Evolutionary conservation across 2,797 vertebrate species (phyloP).

Genomic region (Amblyraja radiata): DNA sequence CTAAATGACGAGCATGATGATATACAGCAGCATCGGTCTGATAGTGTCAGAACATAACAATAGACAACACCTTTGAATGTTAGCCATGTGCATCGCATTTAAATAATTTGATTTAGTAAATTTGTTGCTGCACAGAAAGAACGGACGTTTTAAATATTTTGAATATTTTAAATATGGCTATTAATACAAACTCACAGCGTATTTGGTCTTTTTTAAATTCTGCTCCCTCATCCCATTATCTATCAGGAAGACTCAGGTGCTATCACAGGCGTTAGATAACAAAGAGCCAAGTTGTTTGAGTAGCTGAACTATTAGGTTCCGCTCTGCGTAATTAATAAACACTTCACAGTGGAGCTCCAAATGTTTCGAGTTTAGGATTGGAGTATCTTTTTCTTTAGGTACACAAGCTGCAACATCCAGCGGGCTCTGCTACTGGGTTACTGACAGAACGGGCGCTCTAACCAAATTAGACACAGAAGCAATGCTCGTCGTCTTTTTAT

Average conservation of each 20-base stretch:
- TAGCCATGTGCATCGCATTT: not conserved
- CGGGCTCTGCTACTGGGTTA: not conserved
- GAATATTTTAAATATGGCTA: not conserved
- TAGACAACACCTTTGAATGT: slow-evolving; percentile 2
- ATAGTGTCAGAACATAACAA: not conserved
- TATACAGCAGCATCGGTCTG: not conserved
- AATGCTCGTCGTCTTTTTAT: not conserved
- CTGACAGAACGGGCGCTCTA: not conserved
- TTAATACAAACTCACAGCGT: not conserved
- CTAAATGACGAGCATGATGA: not conserved
- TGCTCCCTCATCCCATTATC: not conserved
- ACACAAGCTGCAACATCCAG: not conserved
- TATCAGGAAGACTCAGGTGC: not conserved
- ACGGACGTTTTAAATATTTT: not conserved
- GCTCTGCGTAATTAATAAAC: not conserved
- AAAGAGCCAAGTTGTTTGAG: slow-evolving; percentile 20
- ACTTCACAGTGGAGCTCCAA: not conserved
- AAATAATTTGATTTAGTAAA: slow-evolving; percentile 11
- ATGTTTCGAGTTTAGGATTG: not conserved
- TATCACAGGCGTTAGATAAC: not conserved
- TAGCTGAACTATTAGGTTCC: not conserved
- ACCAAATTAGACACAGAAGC: not conserved
- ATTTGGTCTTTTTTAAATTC: not conserved
- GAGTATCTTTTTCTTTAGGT: not conserved
- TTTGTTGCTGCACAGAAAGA: not conserved